A percentile compares a stretch with the other conserved stretches of the same genome.
Evolutionary conservation across 2,888 invertebrate species (phyloP).

Genomic region (Seira sanloemensis): DNA sequence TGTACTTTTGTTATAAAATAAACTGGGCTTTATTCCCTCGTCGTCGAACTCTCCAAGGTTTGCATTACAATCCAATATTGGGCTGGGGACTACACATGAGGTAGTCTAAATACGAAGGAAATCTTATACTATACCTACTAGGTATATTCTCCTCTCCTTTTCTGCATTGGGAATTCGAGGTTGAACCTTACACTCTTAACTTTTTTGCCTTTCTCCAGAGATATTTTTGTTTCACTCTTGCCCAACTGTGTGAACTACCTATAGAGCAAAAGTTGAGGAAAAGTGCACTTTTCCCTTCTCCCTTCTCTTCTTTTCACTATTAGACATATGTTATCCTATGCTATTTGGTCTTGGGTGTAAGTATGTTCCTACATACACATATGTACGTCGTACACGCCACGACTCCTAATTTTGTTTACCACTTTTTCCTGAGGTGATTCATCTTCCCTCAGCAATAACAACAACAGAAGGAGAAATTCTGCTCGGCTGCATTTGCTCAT

Average conservation of each 20-base stretch:
- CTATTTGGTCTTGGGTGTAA: no score
- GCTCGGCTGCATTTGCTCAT: conserved; percentile 66
- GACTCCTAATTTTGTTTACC: conserved; percentile 38
- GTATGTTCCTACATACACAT: neutral
- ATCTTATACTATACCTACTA: no score
- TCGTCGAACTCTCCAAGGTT: no score
- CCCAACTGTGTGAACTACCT: neutral
- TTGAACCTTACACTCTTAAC: conserved; percentile 40
- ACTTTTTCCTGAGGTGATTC: conserved; percentile 51
- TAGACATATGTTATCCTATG: neutral
- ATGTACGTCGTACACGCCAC: neutral
- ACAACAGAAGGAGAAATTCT: conserved; percentile 44
- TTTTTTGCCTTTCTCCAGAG: conserved; percentile 48
- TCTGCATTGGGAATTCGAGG: conserved; percentile 27
- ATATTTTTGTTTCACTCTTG: neutral
- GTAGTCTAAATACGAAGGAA: no score
- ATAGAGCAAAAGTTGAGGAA: neutral
- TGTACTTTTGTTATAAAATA: no score
- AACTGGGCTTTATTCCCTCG: no score
- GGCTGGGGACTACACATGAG: no score
- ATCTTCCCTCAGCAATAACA: conserved; percentile 57
- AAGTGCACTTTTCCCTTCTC: conserved; percentile 25
- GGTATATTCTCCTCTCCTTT: no score
- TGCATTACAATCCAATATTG: no score
- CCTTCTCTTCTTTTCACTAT: neutral